A percentile compares a stretch with the other conserved stretches of the same genome.
Conservation (phyloP, 2,797 vertebrate genomes). For the Channallabes apus region DNA sequence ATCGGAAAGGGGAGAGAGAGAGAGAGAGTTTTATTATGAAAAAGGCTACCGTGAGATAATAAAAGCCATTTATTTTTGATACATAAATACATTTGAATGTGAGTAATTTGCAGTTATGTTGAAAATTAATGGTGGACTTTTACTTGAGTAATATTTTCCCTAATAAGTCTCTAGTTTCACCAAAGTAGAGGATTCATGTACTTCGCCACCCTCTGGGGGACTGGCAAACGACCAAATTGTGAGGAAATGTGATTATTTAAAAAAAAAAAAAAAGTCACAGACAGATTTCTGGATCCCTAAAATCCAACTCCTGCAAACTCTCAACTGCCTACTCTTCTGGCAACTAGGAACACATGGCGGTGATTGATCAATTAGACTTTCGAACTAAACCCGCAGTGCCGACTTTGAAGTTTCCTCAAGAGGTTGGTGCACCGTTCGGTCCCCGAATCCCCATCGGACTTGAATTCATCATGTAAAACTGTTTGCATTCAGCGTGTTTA, state of each 20-base stretch:
- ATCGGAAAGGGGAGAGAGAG: too few relatives aligned
- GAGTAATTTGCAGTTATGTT: too few relatives aligned
- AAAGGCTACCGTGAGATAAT: too few relatives aligned
- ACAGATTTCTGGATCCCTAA: not conserved
- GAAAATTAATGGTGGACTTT: too few relatives aligned
- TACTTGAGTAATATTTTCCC: too few relatives aligned
- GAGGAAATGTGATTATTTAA: not conserved
- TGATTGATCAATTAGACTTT: conserved; percentile 53
- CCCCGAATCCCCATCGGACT: conserved; percentile 43
- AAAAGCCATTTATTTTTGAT: too few relatives aligned
- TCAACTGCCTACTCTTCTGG: conserved; percentile 21
- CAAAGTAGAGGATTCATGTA: too few relatives aligned
- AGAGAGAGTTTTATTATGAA: too few relatives aligned
- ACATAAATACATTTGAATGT: too few relatives aligned
- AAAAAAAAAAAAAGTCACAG: not conserved
- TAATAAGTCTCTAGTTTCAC: too few relatives aligned
- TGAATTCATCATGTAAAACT: conserved; percentile 55
- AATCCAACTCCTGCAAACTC: conserved; percentile 26
- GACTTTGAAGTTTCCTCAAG: conserved; percentile 46
- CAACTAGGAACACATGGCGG: conserved; percentile 46
- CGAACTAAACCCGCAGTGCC: conserved; percentile 39
- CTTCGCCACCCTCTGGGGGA: not conserved
- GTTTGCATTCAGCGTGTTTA: conserved; percentile 51
- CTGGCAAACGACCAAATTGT: not conserved
- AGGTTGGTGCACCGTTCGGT: conserved; percentile 33